Evolutionary conservation across 1,140 invertebrate species (phyloP).

Genomic region (Anoplolepis gracilipes): DNA sequence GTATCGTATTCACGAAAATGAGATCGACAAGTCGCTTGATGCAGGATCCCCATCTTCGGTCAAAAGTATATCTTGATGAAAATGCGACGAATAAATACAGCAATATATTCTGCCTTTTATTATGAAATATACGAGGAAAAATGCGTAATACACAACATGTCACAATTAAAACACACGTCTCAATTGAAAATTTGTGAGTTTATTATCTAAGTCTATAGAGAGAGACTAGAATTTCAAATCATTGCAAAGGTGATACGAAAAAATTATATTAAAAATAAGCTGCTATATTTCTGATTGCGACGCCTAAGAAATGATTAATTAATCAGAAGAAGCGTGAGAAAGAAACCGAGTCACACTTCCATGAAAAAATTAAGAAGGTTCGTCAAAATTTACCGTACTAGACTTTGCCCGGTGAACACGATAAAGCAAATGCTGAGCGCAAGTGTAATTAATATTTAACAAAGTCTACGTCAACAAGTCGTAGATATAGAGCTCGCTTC

Average conservation of each 20-base stretch:
- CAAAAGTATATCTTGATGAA: background rate
- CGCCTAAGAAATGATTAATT: background rate
- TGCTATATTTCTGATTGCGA: background rate
- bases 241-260: background rate
- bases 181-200: background rate
- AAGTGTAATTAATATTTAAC: conserved; percentile 35
- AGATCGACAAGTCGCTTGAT: conserved; percentile 61
- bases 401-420: background rate
- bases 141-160: background rate
- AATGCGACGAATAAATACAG: conserved; percentile 1
- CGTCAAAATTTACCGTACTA: background rate
- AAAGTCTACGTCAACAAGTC: conserved; percentile 4
- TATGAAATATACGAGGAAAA: background rate
- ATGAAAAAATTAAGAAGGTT: conserved; percentile 33
- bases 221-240: no score
- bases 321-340: conserved; percentile 34
- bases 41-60: conserved; percentile 16
- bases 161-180: background rate
- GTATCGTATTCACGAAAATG: conserved; percentile 62
- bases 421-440: background rate
- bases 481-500: background rate
- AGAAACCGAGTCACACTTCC: conserved; percentile 20
- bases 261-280: conserved; percentile 11
- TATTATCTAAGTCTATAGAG: background rate
- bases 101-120: background rate